Percentiles rank a stretch among this genome's conserved stretches.
Evolutionary conservation across 2,113 vertebrate species (phyloP).

Genomic region (Himantopus leucocephalus): DNA sequence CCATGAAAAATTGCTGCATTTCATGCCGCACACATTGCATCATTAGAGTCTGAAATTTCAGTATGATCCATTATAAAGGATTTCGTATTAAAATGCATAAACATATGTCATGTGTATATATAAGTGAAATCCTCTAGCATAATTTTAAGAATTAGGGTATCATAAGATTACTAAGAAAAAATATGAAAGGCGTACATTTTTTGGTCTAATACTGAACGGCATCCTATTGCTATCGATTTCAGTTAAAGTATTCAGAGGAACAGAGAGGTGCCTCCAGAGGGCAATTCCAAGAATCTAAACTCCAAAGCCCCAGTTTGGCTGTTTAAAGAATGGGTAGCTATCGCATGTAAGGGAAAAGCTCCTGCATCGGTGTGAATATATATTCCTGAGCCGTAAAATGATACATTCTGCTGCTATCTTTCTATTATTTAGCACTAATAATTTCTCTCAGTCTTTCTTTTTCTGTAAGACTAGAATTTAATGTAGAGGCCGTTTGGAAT

Average conservation of each 20-base stretch:
- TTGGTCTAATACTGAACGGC: accelerated
- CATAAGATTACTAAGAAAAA: not conserved
- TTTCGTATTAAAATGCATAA: not conserved
- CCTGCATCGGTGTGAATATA: not conserved
- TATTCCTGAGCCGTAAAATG: not conserved
- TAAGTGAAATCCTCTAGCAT: not conserved
- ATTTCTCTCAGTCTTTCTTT: not conserved
- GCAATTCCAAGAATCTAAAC: not conserved
- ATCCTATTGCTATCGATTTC: not conserved
- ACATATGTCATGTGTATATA: not conserved
- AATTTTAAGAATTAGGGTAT: not conserved
- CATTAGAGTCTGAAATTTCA: not conserved
- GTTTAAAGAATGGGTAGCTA: not conserved
- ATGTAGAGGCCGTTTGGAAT: not conserved
- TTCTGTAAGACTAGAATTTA: not conserved
- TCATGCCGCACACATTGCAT: not conserved
- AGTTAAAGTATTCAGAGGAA: not conserved
- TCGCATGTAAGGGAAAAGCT: accelerated
- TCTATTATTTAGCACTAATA: not conserved
- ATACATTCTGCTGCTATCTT: not conserved
- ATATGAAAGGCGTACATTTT: not conserved
- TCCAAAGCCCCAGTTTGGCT: not conserved
- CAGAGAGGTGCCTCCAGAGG: not conserved
- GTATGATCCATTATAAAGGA: not conserved
- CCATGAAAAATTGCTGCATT: not conserved